Evolutionary conservation across 2,797 vertebrate species (phyloP).

Genomic region (Oryzias dopingdopingensis): DNA sequence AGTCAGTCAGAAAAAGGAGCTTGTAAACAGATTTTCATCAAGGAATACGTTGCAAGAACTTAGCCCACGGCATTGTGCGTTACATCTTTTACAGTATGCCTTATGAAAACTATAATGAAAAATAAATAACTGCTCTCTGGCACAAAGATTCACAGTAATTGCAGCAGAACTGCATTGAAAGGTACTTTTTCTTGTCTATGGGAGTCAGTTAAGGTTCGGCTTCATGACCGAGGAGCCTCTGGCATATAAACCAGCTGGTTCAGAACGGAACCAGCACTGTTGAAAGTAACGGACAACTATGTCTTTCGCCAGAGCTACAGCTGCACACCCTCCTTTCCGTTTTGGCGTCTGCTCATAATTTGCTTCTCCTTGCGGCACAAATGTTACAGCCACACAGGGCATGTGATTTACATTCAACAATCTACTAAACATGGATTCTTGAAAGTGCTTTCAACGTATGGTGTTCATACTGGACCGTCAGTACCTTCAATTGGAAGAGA

Average conservation of each 20-base stretch:
- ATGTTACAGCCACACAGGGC: too few relatives aligned
- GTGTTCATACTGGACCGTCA: too few relatives aligned
- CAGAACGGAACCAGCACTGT: not conserved
- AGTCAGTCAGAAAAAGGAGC: conserved; percentile 6
- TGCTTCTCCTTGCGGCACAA: too few relatives aligned
- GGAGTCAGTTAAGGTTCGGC: not conserved
- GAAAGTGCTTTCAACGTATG: too few relatives aligned
- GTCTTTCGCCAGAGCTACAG: not conserved
- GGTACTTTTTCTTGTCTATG: not conserved
- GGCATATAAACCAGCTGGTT: not conserved
- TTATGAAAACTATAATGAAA: conserved; percentile 4
- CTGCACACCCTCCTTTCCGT: too few relatives aligned
- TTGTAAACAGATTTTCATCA: conserved; percentile 7
- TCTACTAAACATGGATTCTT: too few relatives aligned
- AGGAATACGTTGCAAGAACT: conserved; percentile 20
- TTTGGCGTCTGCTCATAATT: too few relatives aligned
- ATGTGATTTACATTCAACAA: too few relatives aligned
- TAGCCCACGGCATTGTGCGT: conserved; percentile 5
- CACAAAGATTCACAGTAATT: not conserved
- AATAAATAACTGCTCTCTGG: not conserved
- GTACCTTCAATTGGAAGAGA: too few relatives aligned
- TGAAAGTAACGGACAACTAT: conserved; percentile 2
- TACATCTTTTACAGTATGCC: conserved; percentile 6
- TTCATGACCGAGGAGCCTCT: conserved; percentile 1
- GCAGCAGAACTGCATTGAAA: not conserved